A percentile compares a stretch with the other conserved stretches of the same genome.
These are phyloP conservation scores for Bombus impatiens DNA, from an alignment of 1,140 invertebrate species.

Conservation along the genomic window DNA sequence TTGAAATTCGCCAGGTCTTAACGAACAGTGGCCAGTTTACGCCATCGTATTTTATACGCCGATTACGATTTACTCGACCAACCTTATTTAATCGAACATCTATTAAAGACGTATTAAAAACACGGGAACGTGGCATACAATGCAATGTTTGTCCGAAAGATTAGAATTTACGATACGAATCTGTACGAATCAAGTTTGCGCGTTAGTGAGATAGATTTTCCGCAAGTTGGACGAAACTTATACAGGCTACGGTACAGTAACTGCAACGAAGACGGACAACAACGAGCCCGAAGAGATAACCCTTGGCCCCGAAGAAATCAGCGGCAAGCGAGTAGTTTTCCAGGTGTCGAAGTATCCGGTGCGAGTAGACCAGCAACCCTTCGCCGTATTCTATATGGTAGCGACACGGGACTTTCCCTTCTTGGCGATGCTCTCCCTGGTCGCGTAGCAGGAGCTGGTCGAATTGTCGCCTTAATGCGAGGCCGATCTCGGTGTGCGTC, in stretches of 20 bases:
- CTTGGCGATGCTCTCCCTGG: slow-evolving; percentile 52
- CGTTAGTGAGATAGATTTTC: too few species aligned
- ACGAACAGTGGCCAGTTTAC: background rate
- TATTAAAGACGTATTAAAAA: too few species aligned
- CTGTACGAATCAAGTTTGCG: too few species aligned
- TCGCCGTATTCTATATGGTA: slow-evolving; percentile 27
- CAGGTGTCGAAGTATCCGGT: slow-evolving; percentile 33
- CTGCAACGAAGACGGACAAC: background rate
- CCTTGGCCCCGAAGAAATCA: background rate
- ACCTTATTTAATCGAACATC: too few species aligned
- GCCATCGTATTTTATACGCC: background rate
- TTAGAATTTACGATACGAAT: too few species aligned
- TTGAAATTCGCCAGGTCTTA: background rate
- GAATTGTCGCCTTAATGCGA: slow-evolving; percentile 47
- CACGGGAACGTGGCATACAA: too few species aligned
- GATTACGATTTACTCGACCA: too few species aligned
- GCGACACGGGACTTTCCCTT: slow-evolving; percentile 31
- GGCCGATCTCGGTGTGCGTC: slow-evolving; percentile 33
- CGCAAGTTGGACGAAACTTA: too few species aligned
- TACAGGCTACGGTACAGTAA: too few species aligned
- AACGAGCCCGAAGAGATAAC: background rate
- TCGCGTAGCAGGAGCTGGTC: slow-evolving; percentile 45
- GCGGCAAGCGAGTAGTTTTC: slow-evolving; percentile 22
- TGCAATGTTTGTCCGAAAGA: too few species aligned
- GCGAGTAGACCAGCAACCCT: slow-evolving; percentile 41